Conservation (phyloP, 2,888 invertebrate genomes). For the Perithous albicinctus region DNA sequence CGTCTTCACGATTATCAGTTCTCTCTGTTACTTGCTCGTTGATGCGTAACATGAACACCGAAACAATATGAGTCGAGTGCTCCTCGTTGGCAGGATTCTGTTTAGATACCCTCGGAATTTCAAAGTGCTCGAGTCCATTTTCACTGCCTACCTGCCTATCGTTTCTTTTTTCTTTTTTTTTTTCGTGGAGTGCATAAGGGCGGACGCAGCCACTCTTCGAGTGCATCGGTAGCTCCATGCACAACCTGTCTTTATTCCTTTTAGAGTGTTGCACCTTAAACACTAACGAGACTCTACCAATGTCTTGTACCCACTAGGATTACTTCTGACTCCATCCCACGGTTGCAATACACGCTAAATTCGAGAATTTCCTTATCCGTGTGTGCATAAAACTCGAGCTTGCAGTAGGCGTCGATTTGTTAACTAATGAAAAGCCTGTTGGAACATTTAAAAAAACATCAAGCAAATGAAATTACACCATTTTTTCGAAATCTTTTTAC, state of each 20-base stretch:
- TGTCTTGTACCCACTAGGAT: constrained; percentile 35
- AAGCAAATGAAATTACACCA: not conserved
- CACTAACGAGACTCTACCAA: constrained; percentile 61
- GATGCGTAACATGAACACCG: not conserved
- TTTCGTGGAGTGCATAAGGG: constrained; percentile 39
- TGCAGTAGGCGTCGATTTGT: constrained; percentile 19
- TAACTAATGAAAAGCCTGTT: constrained; percentile 31
- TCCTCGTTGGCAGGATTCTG: constrained; percentile 5
- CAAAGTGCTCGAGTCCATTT: constrained; percentile 38
- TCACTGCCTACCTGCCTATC: constrained; percentile 44
- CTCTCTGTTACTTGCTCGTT: not conserved
- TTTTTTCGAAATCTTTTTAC: not conserved
- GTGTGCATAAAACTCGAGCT: not conserved
- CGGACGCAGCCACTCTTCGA: constrained; percentile 52
- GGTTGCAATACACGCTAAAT: constrained; percentile 10
- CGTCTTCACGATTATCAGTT: too few species aligned
- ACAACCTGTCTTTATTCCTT: constrained; percentile 38
- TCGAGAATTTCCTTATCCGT: constrained; percentile 28
- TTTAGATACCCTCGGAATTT: constrained; percentile 22
- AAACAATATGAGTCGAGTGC: constrained; percentile 10
- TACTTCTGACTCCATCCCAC: constrained; percentile 21
- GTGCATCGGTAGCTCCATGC: not conserved
- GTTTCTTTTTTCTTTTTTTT: too few species aligned
- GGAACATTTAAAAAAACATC: not conserved
- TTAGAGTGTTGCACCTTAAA: constrained; percentile 16